Conservation (phyloP, 2,797 vertebrate genomes). For the Botia almorhae region DNA sequence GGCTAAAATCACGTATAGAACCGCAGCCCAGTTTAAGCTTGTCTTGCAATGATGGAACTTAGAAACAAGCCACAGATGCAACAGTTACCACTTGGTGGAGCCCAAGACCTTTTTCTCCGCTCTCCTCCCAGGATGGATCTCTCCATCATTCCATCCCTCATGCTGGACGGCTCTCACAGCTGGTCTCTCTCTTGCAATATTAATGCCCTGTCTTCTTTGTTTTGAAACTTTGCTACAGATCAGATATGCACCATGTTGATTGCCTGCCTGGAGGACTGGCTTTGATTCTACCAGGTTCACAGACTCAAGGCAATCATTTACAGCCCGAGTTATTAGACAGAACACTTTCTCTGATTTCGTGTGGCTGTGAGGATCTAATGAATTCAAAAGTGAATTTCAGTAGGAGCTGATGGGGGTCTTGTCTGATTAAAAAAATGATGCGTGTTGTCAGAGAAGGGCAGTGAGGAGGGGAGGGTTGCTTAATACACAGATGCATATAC, state of each 20-base stretch:
- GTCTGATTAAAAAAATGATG: slow-evolving; percentile 43
- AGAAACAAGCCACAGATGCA: slow-evolving; percentile 13
- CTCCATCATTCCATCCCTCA: slow-evolving; percentile 58
- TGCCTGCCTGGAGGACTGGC: slow-evolving; percentile 56
- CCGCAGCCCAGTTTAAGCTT: neutral
- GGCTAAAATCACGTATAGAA: neutral
- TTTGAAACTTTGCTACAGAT: slow-evolving; percentile 66
- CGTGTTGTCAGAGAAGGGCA: slow-evolving; percentile 29
- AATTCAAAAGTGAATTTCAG: slow-evolving; percentile 32
- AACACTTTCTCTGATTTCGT: slow-evolving; percentile 52
- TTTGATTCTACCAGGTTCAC: slow-evolving; percentile 59
- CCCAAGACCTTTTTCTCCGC: slow-evolving; percentile 61
- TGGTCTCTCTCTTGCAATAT: slow-evolving; percentile 64
- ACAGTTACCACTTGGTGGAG: slow-evolving; percentile 64
- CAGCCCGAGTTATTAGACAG: slow-evolving; percentile 48
- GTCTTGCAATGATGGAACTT: neutral
- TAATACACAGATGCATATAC: neutral
- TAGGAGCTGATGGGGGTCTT: slow-evolving; percentile 28
- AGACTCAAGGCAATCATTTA: slow-evolving; percentile 55
- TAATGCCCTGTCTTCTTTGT: slow-evolving; percentile 66
- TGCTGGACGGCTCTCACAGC: slow-evolving; percentile 58
- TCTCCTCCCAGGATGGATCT: slow-evolving; percentile 31
- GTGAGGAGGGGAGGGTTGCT: neutral
- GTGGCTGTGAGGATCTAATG: slow-evolving; percentile 48
- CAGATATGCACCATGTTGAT: slow-evolving; percentile 63